These are phyloP conservation scores for Nebria salina DNA, from an alignment of 2,888 invertebrate genomes.

Conservation along the genomic window DNA sequence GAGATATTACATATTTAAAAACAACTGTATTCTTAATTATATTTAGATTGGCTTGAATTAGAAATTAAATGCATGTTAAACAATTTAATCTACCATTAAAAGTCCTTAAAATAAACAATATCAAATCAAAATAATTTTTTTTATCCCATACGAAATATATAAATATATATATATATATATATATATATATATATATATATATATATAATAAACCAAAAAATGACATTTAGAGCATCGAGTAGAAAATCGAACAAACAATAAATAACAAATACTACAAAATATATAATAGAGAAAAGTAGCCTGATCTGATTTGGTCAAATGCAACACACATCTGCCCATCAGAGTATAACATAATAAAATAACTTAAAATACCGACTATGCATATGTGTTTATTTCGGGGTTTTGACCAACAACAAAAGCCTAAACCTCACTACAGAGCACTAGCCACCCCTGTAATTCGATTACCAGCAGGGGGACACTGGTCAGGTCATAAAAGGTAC, in stretches of 20 bases:
- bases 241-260: background rate
- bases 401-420: slow-evolving; percentile 32
- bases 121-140: too few species aligned
- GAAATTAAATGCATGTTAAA: too few species aligned
- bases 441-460: slow-evolving; percentile 43
- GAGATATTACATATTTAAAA: background rate
- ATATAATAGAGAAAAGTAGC: background rate
- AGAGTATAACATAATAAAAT: background rate
- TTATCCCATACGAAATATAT: background rate
- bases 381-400: slow-evolving; percentile 29
- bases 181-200: too few species aligned
- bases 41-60: too few species aligned
- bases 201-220: background rate
- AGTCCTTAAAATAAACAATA: too few species aligned
- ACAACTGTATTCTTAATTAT: background rate
- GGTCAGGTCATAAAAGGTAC: slow-evolving; percentile 2
- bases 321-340: background rate
- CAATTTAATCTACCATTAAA: too few species aligned
- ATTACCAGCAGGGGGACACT: slow-evolving; percentile 30
- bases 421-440: slow-evolving; percentile 20
- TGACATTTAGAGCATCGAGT: slow-evolving; percentile 18
- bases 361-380: background rate
- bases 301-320: background rate
- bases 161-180: too few species aligned
- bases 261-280: background rate